Evolutionary conservation across 2,113 vertebrate genomes (phyloP).

Genomic region (Bufo gargarizans): DNA sequence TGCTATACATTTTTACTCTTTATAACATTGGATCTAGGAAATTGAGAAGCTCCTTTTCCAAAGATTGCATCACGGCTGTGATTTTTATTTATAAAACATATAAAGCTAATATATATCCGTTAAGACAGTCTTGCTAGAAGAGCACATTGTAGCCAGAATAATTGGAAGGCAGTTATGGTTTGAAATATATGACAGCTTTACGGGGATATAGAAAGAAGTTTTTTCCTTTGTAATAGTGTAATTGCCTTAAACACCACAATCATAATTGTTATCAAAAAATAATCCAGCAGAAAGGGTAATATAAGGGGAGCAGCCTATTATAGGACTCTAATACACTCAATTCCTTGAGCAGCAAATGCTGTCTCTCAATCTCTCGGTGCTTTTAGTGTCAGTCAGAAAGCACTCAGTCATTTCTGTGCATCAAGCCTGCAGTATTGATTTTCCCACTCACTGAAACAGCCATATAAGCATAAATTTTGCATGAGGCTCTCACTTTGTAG

Average conservation of each 20-base stretch:
- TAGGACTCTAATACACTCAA: constrained; percentile 86
- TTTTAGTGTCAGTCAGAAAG: constrained; percentile 99
- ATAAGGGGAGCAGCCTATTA: constrained; percentile 90
- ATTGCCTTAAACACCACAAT: constrained; percentile 88
- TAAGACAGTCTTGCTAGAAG: constrained; percentile 79
- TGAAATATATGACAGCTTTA: constrained; percentile 87
- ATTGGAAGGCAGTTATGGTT: constrained; percentile 86
- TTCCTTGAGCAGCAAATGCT: constrained; percentile 85
- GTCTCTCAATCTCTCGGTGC: constrained; percentile 90
- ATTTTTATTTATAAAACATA: constrained; percentile 87
- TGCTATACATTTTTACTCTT: constrained; percentile 63
- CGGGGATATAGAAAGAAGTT: constrained; percentile 78
- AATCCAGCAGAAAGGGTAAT: constrained; percentile 93
- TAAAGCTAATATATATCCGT: constrained; percentile 82
- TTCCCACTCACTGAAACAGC: constrained; percentile 98
- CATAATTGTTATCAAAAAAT: constrained; percentile 90
- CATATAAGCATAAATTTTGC: constrained; percentile 99
- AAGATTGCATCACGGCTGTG: constrained; percentile 77
- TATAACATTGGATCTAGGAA: constrained; percentile 70
- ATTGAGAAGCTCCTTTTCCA: constrained; percentile 73
- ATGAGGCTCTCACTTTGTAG: constrained; percentile 98
- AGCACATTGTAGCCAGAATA: constrained; percentile 89
- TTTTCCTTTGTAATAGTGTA: constrained; percentile 81
- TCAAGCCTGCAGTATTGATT: constrained; percentile 98
- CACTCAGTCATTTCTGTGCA: constrained; percentile 96